Conservation (phyloP, 1,140 invertebrate species). For the Himalopsyche phryganea region DNA sequence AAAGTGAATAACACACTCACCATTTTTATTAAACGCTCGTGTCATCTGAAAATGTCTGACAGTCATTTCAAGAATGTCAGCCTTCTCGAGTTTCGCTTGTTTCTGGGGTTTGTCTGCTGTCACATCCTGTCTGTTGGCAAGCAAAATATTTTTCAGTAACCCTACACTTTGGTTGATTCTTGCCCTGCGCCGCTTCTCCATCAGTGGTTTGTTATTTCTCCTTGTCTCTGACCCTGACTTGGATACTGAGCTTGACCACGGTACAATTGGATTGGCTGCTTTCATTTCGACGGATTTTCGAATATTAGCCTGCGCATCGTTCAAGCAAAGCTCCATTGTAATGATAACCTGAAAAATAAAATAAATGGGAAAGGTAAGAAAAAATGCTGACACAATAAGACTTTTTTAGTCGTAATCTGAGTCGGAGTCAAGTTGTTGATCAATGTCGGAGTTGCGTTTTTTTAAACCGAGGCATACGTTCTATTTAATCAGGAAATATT, state of each 20-base stretch:
- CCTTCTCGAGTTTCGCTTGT: slow-evolving; percentile 83
- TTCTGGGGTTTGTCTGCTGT: slow-evolving; percentile 56
- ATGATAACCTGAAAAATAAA: no score
- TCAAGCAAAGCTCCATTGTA: no score
- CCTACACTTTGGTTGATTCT: slow-evolving; percentile 86
- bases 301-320: no score
- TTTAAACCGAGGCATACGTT: no score
- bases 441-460: no score
- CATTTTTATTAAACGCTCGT: slow-evolving; percentile 54
- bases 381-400: no score
- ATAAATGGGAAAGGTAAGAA: no score
- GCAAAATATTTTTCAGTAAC: slow-evolving; percentile 78
- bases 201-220: slow-evolving; percentile 81
- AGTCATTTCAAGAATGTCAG: slow-evolving; percentile 88
- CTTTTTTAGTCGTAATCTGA: no score
- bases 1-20: neutral
- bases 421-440: no score
- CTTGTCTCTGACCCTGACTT: neutral
- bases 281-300: neutral
- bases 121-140: slow-evolving; percentile 60
- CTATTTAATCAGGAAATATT: no score
- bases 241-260: neutral
- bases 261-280: neutral
- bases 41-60: slow-evolving; percentile 80
- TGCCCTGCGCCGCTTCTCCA: slow-evolving; percentile 85